Conservation (phyloP, 2,113 vertebrate species). For the Fulmarus glacialis region DNA sequence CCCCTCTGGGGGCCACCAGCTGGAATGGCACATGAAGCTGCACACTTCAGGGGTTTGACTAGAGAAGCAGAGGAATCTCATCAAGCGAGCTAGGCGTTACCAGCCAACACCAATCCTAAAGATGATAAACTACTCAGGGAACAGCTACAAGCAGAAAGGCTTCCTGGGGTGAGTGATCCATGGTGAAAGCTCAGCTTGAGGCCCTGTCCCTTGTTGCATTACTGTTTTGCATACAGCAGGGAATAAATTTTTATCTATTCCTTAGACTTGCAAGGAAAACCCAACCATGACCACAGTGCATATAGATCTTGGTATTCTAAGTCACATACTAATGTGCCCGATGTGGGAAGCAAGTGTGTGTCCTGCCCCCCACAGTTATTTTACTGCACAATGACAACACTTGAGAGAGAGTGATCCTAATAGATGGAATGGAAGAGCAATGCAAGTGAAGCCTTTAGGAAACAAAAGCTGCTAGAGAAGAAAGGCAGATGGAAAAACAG, state of each 20-base stretch:
- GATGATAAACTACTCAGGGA: not conserved
- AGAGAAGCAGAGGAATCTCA: not conserved
- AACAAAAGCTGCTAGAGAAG: not conserved
- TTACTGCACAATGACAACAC: not conserved
- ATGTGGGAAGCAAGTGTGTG: not conserved
- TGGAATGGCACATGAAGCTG: not conserved
- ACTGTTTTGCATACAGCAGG: not conserved
- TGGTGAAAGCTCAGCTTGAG: not conserved
- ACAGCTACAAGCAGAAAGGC: not conserved
- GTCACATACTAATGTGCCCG: accelerated
- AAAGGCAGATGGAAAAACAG: not conserved
- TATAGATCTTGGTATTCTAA: not conserved
- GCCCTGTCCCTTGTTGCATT: not conserved
- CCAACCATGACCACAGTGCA: not conserved
- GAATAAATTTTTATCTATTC: not conserved
- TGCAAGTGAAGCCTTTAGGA: not conserved
- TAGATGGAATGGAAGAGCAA: not conserved
- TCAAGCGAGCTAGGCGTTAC: not conserved
- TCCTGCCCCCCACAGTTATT: not conserved
- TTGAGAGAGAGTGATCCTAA: not conserved
- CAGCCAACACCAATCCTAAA: not conserved
- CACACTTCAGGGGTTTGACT: not conserved
- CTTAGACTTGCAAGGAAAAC: not conserved
- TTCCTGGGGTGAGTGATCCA: not conserved
- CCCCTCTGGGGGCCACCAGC: not conserved